phyloP scores from a whole-genome alignment of 2,888 invertebrate species.

The Siphlonurus alternatus region DNA sequence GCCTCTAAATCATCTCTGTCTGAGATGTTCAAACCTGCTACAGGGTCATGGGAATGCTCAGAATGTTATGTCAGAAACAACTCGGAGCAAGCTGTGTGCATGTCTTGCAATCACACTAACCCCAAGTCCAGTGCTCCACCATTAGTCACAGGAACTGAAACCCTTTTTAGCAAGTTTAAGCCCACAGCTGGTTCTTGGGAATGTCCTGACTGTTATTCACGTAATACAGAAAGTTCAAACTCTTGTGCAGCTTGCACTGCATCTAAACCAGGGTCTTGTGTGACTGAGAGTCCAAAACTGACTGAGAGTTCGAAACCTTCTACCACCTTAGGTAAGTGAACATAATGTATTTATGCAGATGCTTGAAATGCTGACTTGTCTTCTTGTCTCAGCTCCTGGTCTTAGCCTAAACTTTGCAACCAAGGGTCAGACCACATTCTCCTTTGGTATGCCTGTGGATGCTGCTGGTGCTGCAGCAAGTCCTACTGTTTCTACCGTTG shows the following conservation, averaged over 20 bases:
- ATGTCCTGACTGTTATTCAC: slow-evolving; percentile 41
- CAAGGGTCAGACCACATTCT: no score
- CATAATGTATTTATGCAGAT: no score
- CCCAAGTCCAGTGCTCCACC: slow-evolving; percentile 8
- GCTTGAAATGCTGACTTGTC: no score
- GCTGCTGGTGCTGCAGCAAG: slow-evolving; percentile 10
- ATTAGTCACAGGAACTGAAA: slow-evolving; percentile 19
- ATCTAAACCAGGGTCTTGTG: slow-evolving; percentile 17
- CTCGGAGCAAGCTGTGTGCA: slow-evolving; percentile 29
- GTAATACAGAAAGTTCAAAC: slow-evolving; percentile 28
- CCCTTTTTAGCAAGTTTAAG: slow-evolving; percentile 17
- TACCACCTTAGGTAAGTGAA: no score
- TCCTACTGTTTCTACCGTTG: not conserved
- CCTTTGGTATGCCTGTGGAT: slow-evolving; percentile 15
- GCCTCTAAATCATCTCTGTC: slow-evolving; percentile 13
- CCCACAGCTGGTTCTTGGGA: slow-evolving; percentile 35
- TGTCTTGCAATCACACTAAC: slow-evolving; percentile 34
- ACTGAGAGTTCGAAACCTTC: no score
- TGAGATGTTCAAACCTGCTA: slow-evolving; percentile 20
- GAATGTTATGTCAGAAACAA: slow-evolving; percentile 42
- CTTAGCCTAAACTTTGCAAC: no score
- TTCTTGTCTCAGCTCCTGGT: no score
- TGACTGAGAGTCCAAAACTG: not conserved
- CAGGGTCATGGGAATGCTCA: slow-evolving; percentile 40
- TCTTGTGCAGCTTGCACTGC: slow-evolving; percentile 16